phyloP scores from a whole-genome alignment of 2,797 vertebrate species.

The Bryconaethiops microstoma region DNA sequence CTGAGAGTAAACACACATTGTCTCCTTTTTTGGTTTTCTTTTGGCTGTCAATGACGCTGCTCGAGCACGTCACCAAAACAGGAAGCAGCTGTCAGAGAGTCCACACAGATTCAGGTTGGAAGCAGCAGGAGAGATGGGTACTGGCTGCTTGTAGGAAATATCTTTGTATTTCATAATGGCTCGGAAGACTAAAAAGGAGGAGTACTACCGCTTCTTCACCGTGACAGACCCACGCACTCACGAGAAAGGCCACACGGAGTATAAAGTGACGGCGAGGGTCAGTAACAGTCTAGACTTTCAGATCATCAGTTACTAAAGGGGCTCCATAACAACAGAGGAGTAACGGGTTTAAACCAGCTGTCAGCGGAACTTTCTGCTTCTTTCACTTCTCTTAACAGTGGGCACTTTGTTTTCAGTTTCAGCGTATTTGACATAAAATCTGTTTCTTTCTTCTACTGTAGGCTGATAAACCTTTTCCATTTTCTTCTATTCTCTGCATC shows the following conservation, averaged over 20 bases:
- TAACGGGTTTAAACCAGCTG: background rate
- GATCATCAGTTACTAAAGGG: background rate
- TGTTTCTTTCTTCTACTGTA: too few species aligned
- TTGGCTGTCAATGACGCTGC: background rate
- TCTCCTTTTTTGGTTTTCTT: too few species aligned
- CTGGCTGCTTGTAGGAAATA: background rate
- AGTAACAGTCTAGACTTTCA: constrained; percentile 52
- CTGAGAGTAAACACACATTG: too few species aligned
- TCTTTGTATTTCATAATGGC: constrained; percentile 75
- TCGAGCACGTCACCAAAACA: constrained; percentile 1
- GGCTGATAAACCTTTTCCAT: too few species aligned
- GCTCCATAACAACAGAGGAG: background rate
- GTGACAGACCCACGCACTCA: constrained; percentile 87
- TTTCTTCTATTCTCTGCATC: too few species aligned
- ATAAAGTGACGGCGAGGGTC: constrained; percentile 89
- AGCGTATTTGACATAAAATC: background rate
- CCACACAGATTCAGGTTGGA: background rate
- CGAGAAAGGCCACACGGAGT: constrained; percentile 91
- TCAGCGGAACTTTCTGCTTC: too few species aligned
- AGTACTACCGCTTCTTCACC: constrained; percentile 83
- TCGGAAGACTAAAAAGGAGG: constrained; percentile 80
- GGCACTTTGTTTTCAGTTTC: background rate
- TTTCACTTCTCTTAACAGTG: background rate
- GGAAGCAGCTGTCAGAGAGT: constrained; percentile 47
- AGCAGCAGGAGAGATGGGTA: background rate